A percentile compares a stretch with the other conserved stretches of the same genome.
Conservation (phyloP, 1,140 invertebrate genomes). For the Cheumatopsyche charites region DNA sequence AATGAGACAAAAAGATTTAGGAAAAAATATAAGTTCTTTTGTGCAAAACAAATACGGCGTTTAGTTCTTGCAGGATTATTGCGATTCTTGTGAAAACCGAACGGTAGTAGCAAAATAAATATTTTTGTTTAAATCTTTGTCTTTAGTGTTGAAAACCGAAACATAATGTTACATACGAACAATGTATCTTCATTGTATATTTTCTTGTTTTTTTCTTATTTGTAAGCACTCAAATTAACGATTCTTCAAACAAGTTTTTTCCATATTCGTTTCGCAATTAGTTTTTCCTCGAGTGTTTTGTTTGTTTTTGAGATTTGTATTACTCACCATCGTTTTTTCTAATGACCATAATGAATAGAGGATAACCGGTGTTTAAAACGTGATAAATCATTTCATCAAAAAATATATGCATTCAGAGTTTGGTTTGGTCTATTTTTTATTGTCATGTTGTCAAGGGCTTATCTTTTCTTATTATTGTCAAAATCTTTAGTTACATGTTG, state of each 20-base stretch:
- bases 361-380: too few relatives aligned
- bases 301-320: too few relatives aligned
- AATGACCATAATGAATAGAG: too few relatives aligned
- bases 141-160: not conserved
- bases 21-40: not conserved
- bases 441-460: slow-evolving; percentile 22
- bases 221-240: too few relatives aligned
- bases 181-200: not conserved
- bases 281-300: too few relatives aligned
- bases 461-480: slow-evolving; percentile 8
- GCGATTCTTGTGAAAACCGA: too few relatives aligned
- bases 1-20: not conserved
- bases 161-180: not conserved
- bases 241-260: too few relatives aligned
- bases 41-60: not conserved
- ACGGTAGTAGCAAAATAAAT: not conserved
- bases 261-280: too few relatives aligned
- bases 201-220: too few relatives aligned
- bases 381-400: not conserved
- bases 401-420: not conserved
- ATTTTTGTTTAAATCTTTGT: not conserved
- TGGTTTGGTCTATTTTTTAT: not conserved
- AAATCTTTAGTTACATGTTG: slow-evolving; percentile 19
- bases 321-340: too few relatives aligned
- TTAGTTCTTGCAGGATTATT: not conserved